phyloP scores from a whole-genome alignment of 1,140 invertebrate species.

The Leptinotarsa undecemlineata region DNA sequence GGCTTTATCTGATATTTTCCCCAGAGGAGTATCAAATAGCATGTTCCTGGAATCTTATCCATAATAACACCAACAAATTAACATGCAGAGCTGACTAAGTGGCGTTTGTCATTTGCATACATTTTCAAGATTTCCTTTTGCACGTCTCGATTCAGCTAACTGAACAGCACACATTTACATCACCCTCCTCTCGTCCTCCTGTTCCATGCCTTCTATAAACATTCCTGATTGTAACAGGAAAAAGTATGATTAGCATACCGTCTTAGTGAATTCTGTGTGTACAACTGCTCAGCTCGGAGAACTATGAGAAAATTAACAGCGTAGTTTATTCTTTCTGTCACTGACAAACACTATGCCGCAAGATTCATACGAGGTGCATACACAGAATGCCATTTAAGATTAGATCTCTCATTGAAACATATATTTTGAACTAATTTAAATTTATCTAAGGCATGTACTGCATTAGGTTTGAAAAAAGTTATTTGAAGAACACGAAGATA shows the following conservation, averaged over 20 bases:
- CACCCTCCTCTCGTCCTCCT: not conserved
- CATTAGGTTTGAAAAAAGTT: too few species aligned
- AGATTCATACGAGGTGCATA: too few species aligned
- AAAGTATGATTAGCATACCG: conserved; percentile 20
- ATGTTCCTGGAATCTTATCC: conserved; percentile 45
- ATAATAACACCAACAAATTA: conserved; percentile 46
- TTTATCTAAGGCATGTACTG: too few species aligned
- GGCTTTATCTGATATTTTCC: conserved; percentile 42
- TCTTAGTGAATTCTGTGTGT: conserved; percentile 15
- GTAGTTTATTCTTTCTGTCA: not conserved
- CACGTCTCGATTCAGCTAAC: conserved; percentile 15
- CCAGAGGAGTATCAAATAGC: conserved; percentile 42
- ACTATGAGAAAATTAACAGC: not conserved
- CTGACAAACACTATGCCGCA: not conserved
- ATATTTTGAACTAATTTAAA: too few species aligned
- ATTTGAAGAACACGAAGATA: too few species aligned
- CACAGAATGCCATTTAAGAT: too few species aligned
- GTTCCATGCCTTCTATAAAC: conserved; percentile 16
- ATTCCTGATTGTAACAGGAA: conserved; percentile 19
- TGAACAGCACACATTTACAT: conserved; percentile 22
- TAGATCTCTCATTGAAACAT: too few species aligned
- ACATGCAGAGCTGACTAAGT: conserved; percentile 42
- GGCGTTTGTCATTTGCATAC: conserved; percentile 41
- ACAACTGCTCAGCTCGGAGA: conserved; percentile 9
- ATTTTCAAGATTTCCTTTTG: conserved; percentile 38